These are phyloP conservation scores for Istiophorus platypterus DNA, from an alignment of 2,113 vertebrate species.

Conservation along the genomic window DNA sequence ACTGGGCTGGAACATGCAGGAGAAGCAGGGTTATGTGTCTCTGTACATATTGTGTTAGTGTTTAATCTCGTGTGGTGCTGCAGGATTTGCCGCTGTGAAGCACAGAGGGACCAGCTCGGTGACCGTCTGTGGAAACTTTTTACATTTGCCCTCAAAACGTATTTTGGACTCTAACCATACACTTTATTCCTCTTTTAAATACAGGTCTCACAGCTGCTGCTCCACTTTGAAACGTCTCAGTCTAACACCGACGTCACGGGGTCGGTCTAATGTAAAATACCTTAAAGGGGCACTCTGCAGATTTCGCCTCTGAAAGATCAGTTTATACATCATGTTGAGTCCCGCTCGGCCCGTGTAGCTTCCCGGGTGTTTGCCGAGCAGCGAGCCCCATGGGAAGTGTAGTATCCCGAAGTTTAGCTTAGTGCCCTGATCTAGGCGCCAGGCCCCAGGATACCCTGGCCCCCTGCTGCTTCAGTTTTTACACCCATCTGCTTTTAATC, in stretches of 20 bases:
- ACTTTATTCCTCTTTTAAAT: constrained; percentile 12
- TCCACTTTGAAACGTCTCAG: neutral
- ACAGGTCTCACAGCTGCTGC: constrained; percentile 14
- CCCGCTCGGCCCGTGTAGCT: neutral
- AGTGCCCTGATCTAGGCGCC: neutral
- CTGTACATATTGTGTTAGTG: constrained; percentile 60
- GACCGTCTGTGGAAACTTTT: constrained; percentile 16
- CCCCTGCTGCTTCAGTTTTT: constrained; percentile 4
- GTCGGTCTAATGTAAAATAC: constrained; percentile 48
- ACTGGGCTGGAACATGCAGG: neutral
- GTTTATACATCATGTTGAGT: neutral
- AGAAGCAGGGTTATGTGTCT: constrained; percentile 12
- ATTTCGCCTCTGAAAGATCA: neutral
- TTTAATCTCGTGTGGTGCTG: constrained; percentile 37
- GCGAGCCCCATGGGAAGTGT: constrained; percentile 26
- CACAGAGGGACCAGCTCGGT: constrained; percentile 41
- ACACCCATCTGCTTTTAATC: neutral
- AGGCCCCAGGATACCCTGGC: neutral
- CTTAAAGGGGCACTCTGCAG: neutral
- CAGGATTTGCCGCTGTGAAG: constrained; percentile 15
- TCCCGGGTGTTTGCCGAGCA: too few relatives aligned
- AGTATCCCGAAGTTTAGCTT: neutral
- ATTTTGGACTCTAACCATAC: neutral
- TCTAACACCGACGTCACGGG: constrained; percentile 1
- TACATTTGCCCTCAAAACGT: constrained; percentile 14